These are phyloP conservation scores for Hippoglossus hippoglossus DNA, from an alignment of 2,797 vertebrate species.

Conservation along the genomic window DNA sequence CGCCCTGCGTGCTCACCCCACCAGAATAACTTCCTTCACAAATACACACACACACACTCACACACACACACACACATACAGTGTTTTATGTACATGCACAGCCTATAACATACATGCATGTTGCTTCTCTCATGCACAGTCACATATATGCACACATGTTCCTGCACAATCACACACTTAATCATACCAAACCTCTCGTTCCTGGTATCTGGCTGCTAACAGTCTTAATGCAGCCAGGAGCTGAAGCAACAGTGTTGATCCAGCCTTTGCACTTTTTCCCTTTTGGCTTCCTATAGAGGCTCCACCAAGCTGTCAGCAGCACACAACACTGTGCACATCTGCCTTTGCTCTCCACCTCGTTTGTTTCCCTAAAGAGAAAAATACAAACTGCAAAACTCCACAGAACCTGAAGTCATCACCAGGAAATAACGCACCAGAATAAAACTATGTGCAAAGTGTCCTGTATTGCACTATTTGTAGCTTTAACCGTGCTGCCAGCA, in stretches of 20 bases:
- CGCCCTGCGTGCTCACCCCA: constrained; percentile 45
- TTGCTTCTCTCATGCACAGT: not conserved
- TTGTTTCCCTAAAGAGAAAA: not conserved
- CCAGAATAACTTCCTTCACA: constrained; percentile 45
- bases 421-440: not conserved
- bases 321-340: constrained; percentile 21
- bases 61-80: constrained; percentile 4
- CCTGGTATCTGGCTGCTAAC: constrained; percentile 43
- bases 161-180: not conserved
- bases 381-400: not conserved
- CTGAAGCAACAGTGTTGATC: constrained; percentile 76
- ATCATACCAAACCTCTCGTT: not conserved
- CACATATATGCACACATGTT: constrained; percentile 8
- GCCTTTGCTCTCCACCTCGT: not conserved
- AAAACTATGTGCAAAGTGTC: not conserved
- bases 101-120: not conserved
- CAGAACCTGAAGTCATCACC: not conserved
- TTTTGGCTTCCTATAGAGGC: constrained; percentile 69
- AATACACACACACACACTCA: not conserved
- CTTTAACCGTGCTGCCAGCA: not conserved
- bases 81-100: not conserved
- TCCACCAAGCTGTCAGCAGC: constrained; percentile 57
- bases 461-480: not conserved
- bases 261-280: constrained; percentile 71
- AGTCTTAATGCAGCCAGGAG: constrained; percentile 47